Percentiles rank a stretch among this genome's conserved stretches.
Conservation (phyloP, 2,888 invertebrate genomes). For the Lepidonotus clava region DNA sequence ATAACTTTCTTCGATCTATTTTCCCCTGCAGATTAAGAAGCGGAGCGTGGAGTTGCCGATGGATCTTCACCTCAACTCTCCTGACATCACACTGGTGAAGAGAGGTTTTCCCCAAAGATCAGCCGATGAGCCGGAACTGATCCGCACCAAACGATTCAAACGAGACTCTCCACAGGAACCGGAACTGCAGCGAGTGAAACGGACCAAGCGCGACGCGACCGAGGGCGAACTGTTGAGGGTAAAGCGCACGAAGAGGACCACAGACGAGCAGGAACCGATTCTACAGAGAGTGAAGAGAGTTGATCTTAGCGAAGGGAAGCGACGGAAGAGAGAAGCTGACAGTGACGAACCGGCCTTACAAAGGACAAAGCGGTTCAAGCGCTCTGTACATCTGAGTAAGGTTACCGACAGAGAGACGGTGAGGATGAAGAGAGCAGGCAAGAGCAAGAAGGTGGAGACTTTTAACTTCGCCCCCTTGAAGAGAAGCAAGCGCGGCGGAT, state of each 20-base stretch:
- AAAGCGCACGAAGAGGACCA: neutral
- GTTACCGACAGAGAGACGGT: neutral
- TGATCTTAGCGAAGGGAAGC: neutral
- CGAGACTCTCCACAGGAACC: neutral
- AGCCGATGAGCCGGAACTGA: neutral
- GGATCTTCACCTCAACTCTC: neutral
- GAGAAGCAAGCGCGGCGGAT: constrained; percentile 19
- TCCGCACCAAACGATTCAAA: constrained; percentile 16
- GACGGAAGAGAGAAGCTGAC: neutral
- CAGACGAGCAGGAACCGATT: neutral
- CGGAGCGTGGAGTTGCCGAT: constrained; percentile 11
- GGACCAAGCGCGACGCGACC: neutral
- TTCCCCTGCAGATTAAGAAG: constrained; percentile 16
- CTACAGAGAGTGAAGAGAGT: neutral
- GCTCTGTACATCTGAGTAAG: neutral
- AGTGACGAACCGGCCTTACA: neutral
- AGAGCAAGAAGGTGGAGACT: neutral
- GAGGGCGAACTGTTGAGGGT: neutral
- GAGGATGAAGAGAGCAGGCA: constrained; percentile 7
- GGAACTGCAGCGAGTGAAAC: constrained; percentile 21
- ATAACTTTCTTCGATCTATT: neutral
- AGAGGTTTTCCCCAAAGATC: neutral
- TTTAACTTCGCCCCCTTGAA: neutral
- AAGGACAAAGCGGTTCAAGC: neutral
- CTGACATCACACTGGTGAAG: neutral